Evolutionary conservation across 2,888 invertebrate genomes (phyloP).

Genomic region (Girardia tigrina): DNA sequence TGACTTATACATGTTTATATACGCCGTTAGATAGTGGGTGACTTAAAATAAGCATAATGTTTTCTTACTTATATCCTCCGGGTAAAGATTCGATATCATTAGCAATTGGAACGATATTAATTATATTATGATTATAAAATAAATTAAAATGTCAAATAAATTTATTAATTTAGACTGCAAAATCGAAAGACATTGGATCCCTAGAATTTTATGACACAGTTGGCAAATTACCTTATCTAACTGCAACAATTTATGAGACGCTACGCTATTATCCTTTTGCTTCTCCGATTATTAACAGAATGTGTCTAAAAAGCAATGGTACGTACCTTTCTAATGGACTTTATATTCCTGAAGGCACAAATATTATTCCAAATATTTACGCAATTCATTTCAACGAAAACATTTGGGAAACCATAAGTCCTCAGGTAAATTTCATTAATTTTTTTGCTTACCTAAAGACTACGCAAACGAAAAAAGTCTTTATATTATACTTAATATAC

Average conservation of each 20-base stretch:
- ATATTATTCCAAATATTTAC: constrained; percentile 45
- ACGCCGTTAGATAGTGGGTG: no score
- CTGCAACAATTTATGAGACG: constrained; percentile 28
- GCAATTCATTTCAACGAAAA: constrained; percentile 42
- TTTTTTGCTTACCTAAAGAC: no score
- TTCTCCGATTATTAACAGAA: constrained; percentile 9
- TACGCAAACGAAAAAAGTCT: no score
- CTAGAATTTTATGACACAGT: constrained; percentile 17
- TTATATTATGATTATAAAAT: no score
- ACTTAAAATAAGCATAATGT: no score
- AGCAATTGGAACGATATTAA: no score
- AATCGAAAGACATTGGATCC: neutral
- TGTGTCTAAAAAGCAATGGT: constrained; percentile 25
- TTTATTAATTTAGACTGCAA: no score
- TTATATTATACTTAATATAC: no score
- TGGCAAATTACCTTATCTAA: constrained; percentile 4
- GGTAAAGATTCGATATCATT: no score
- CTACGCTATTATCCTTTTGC: constrained; percentile 24
- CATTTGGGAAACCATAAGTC: constrained; percentile 42
- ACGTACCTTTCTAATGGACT: constrained; percentile 36
- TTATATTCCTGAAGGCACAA: constrained; percentile 42
- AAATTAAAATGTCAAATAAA: no score
- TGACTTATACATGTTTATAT: no score
- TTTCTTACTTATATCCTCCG: no score
- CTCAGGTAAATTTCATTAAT: constrained; percentile 38